A percentile compares a stretch with the other conserved stretches of the same genome.
These are phyloP conservation scores for Apodemus agrarius DNA, from an alignment of 2,797 vertebrate species.

Conservation along the genomic window DNA sequence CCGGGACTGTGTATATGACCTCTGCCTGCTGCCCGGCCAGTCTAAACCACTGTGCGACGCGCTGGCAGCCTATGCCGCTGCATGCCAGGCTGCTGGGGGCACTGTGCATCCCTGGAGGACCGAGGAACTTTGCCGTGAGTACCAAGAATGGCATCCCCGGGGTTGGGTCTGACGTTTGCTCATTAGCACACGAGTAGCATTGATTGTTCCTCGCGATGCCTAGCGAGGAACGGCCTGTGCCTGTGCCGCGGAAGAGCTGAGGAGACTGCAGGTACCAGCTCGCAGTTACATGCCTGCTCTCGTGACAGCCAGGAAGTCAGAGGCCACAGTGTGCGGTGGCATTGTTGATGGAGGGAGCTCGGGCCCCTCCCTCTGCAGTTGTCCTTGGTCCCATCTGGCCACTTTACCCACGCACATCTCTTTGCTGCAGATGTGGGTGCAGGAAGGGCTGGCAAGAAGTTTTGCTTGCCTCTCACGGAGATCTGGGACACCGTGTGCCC, in stretches of 20 bases:
- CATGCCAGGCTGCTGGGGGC: slow-evolving; percentile 88
- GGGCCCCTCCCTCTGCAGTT: background rate
- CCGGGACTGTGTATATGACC: slow-evolving; percentile 89
- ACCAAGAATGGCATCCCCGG: background rate
- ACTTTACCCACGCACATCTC: background rate
- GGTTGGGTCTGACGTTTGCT: background rate
- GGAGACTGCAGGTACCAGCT: background rate
- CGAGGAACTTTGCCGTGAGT: slow-evolving; percentile 90
- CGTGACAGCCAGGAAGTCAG: background rate
- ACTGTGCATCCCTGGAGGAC: slow-evolving; percentile 87
- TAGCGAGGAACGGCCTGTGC: background rate
- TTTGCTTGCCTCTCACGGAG: background rate
- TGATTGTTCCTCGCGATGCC: background rate
- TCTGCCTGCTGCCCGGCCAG: slow-evolving; percentile 88
- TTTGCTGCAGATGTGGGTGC: background rate
- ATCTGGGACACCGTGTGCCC: background rate
- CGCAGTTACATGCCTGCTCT: background rate
- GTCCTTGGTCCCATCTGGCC: background rate
- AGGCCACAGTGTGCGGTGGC: background rate
- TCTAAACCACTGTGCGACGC: slow-evolving; percentile 84
- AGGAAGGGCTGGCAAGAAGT: background rate
- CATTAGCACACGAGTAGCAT: background rate
- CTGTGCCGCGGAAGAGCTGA: background rate
- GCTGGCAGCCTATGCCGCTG: slow-evolving; percentile 84
- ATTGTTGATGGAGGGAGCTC: background rate